A percentile compares a stretch with the other conserved stretches of the same genome.
phyloP scores from a whole-genome alignment of 1,140 invertebrate genomes.

The Heliconius congener region DNA sequence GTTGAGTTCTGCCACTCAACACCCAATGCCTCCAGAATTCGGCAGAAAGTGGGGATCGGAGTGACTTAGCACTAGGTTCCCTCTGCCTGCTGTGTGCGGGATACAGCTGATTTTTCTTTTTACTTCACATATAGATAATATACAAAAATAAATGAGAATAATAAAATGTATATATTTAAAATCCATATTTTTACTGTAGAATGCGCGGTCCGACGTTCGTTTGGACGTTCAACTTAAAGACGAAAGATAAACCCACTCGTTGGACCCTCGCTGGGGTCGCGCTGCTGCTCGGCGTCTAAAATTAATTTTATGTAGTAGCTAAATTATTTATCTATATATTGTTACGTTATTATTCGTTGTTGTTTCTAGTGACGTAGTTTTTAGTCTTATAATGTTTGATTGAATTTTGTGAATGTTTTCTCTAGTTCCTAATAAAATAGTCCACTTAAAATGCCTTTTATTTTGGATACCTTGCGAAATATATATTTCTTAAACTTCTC shows the following conservation, averaged over 20 bases:
- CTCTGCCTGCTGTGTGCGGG: no score
- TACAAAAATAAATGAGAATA: no score
- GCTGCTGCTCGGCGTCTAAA: conserved; percentile 89
- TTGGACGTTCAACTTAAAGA: conserved; percentile 97
- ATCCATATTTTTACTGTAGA: conserved; percentile 50
- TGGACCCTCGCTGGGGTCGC: conserved; percentile 97
- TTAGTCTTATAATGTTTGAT: background rate
- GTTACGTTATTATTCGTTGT: conserved; percentile 1
- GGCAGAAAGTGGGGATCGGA: no score
- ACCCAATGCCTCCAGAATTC: no score
- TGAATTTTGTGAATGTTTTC: background rate
- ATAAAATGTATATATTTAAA: no score
- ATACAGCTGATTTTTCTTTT: no score
- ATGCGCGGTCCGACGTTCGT: conserved; percentile 94
- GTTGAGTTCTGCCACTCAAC: no score
- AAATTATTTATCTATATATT: conserved; percentile 7
- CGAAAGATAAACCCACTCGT: conserved; percentile 92
- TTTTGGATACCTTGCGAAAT: background rate
- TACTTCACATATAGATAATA: no score
- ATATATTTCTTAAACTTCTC: no score
- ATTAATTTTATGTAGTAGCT: background rate
- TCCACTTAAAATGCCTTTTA: background rate
- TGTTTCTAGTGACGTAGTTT: background rate
- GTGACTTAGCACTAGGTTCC: no score
- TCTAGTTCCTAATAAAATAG: background rate